Conservation (phyloP, 2,113 vertebrate species). For the Melanotaenia duboulayi region DNA sequence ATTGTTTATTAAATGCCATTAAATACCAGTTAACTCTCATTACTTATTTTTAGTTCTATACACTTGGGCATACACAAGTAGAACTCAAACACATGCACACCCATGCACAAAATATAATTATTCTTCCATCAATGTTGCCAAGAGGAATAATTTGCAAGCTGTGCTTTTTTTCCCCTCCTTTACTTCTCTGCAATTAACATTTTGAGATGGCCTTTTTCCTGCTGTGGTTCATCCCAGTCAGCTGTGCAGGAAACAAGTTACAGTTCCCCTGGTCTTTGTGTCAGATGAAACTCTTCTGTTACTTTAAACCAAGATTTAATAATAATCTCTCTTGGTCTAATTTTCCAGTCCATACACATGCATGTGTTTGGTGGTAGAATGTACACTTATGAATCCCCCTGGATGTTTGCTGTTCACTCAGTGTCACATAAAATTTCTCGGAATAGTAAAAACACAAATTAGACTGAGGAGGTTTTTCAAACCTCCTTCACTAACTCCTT, state of each 20-base stretch:
- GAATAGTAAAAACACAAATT: conserved; percentile 9
- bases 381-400: not conserved
- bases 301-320: conserved; percentile 6
- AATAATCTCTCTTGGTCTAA: conserved; percentile 1
- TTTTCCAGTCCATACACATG: conserved; percentile 12
- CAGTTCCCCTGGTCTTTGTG: conserved; percentile 16
- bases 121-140: conserved; percentile 33
- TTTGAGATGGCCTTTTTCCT: conserved; percentile 49
- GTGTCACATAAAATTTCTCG: not conserved
- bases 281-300: conserved; percentile 18
- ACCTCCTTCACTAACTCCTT: conserved; percentile 49
- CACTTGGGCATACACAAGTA: conserved; percentile 21
- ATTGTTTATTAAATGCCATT: conserved; percentile 15
- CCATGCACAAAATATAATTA: conserved; percentile 42
- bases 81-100: conserved; percentile 43
- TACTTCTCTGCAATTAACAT: conserved; percentile 54
- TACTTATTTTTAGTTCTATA: conserved; percentile 4
- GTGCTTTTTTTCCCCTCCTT: conserved; percentile 30
- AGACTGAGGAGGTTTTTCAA: conserved; percentile 32
- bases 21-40: conserved; percentile 36
- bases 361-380: not conserved
- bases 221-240: conserved; percentile 35
- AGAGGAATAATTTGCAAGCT: conserved; percentile 57
- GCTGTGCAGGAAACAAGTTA: conserved; percentile 26
- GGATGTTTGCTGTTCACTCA: conserved; percentile 3